Percentiles rank a stretch among this genome's conserved stretches.
Evolutionary conservation across 2,888 invertebrate species (phyloP).

Genomic region (Molorchus minor): DNA sequence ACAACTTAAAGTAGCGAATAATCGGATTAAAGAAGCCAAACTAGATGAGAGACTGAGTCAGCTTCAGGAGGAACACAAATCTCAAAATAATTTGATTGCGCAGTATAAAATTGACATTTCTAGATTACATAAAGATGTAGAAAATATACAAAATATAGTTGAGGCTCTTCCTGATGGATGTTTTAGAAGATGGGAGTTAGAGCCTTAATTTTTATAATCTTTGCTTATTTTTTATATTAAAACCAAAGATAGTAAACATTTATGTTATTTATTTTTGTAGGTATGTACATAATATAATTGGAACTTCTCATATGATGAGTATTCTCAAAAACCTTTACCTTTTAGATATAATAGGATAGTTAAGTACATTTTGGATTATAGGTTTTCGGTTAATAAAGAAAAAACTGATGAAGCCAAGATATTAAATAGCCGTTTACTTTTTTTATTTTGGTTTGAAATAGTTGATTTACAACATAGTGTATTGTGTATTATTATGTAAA

Average conservation of each 20-base stretch:
- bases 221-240: constrained; percentile 24
- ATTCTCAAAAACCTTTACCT: background rate
- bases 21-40: constrained; percentile 75
- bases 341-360: background rate
- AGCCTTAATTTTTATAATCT: constrained; percentile 68
- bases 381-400: too few species aligned
- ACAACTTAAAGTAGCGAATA: constrained; percentile 74
- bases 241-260: constrained; percentile 39
- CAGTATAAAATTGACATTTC: constrained; percentile 83
- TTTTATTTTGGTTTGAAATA: too few species aligned
- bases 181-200: constrained; percentile 80
- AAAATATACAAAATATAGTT: constrained; percentile 83
- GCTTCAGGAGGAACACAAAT: constrained; percentile 71
- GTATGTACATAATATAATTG: constrained; percentile 26
- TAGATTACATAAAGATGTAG: constrained; percentile 77
- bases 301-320: background rate
- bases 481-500: too few species aligned
- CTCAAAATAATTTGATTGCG: constrained; percentile 73
- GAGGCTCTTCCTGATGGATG: constrained; percentile 83
- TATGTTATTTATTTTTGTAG: constrained; percentile 35
- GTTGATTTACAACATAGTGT: too few species aligned
- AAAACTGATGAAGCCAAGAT: too few species aligned
- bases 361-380: background rate
- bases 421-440: too few species aligned
- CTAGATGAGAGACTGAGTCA: constrained; percentile 79